Conservation (phyloP, 2,113 vertebrate genomes). For the Ctenodactylus gundi region DNA sequence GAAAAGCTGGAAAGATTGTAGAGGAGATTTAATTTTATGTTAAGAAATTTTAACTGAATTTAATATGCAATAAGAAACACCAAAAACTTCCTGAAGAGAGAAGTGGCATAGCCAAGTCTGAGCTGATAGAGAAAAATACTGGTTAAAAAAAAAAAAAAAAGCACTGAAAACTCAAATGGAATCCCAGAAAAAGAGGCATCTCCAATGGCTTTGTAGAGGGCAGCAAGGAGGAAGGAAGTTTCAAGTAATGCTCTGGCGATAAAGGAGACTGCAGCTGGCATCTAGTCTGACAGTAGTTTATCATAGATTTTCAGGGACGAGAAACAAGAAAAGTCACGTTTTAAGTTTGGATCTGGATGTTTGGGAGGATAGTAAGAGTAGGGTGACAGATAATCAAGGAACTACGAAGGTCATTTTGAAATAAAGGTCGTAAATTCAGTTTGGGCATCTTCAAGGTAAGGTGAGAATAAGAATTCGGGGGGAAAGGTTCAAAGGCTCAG, state of each 20-base stretch:
- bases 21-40: neutral
- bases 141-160: neutral
- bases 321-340: neutral
- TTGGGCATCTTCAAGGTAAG: neutral
- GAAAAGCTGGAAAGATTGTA: neutral
- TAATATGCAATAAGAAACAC: neutral
- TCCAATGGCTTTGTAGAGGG: neutral
- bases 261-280: neutral
- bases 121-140: neutral
- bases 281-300: neutral
- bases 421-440: neutral
- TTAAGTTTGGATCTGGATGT: neutral
- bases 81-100: neutral
- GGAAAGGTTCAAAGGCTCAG: neutral
- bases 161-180: neutral
- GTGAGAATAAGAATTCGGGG: neutral
- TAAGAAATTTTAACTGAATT: neutral
- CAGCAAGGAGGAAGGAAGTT: neutral
- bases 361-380: neutral
- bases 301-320: neutral
- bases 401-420: neutral
- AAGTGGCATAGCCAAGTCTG: neutral
- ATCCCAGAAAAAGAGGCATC: neutral
- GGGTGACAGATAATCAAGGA: too few species aligned
- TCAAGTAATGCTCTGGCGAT: neutral